These are phyloP conservation scores for Hycleus cichorii DNA, from an alignment of 1,140 invertebrate species.

Conservation along the genomic window DNA sequence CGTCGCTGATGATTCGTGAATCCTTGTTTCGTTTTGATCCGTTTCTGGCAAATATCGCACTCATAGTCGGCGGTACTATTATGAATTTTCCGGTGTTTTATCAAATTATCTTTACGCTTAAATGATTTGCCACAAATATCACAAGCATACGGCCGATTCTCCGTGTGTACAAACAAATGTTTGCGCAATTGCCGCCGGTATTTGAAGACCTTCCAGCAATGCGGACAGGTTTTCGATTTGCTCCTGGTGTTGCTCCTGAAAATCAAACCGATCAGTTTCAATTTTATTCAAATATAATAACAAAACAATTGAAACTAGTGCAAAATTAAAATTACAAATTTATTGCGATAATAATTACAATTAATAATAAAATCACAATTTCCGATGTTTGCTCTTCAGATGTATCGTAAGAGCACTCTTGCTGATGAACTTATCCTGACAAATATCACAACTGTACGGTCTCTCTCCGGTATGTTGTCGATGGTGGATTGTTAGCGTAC, in stretches of 20 bases:
- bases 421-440: conserved; percentile 8
- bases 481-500: background rate
- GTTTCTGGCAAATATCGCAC: conserved; percentile 45
- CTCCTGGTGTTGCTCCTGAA: no score
- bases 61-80: conserved; percentile 45
- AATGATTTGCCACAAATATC: conserved; percentile 41
- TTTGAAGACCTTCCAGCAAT: conserved; percentile 34
- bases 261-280: no score
- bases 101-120: conserved; percentile 40
- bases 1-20: conserved; percentile 35
- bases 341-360: no score
- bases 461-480: conserved; percentile 3
- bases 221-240: conserved; percentile 14
- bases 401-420: conserved; percentile 10
- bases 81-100: conserved; percentile 37
- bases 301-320: background rate
- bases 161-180: conserved; percentile 35
- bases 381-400: conserved; percentile 3
- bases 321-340: no score
- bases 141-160: conserved; percentile 39
- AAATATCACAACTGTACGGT: conserved; percentile 3
- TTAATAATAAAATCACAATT: background rate
- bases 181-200: conserved; percentile 26
- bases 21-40: no score
- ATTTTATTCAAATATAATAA: background rate